Conservation (phyloP, 23 tunicate genomes). For the Halocynthia aurantium region DNA sequence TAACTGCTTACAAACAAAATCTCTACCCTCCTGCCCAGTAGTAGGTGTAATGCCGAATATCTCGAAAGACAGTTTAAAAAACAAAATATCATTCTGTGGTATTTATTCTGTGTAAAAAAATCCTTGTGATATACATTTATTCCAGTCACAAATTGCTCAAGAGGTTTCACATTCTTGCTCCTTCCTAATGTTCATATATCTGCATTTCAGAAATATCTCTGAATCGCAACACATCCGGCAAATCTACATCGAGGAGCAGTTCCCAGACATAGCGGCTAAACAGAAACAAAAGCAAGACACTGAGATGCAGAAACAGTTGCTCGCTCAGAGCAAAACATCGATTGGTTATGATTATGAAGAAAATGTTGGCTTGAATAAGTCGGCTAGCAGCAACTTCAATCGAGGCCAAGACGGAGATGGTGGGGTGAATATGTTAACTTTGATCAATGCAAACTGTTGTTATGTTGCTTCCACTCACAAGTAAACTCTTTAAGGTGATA, state of each 20-base stretch:
- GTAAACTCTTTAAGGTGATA: no score
- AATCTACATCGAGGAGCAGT: slow-evolving; percentile 61
- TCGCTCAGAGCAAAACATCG: slow-evolving; percentile 57
- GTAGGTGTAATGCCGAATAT: no score
- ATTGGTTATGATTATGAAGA: slow-evolving; percentile 78
- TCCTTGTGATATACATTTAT: no score
- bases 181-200: no score
- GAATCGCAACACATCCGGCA: slow-evolving; percentile 65
- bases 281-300: slow-evolving; percentile 51
- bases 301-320: slow-evolving; percentile 60
- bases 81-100: no score
- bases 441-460: background rate
- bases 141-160: no score
- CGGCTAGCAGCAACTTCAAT: slow-evolving; percentile 4
- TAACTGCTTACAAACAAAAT: no score
- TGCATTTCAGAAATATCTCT: slow-evolving; percentile 29
- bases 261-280: slow-evolving; percentile 44
- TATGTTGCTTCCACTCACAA: background rate
- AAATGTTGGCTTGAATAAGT: slow-evolving; percentile 11
- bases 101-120: no score
- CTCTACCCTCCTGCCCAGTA: no score
- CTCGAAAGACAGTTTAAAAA: no score
- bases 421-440: slow-evolving; percentile 22
- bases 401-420: slow-evolving; percentile 28
- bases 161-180: background rate